phyloP scores from a whole-genome alignment of 2,113 vertebrate genomes.

The Neodon shergylaensis region DNA sequence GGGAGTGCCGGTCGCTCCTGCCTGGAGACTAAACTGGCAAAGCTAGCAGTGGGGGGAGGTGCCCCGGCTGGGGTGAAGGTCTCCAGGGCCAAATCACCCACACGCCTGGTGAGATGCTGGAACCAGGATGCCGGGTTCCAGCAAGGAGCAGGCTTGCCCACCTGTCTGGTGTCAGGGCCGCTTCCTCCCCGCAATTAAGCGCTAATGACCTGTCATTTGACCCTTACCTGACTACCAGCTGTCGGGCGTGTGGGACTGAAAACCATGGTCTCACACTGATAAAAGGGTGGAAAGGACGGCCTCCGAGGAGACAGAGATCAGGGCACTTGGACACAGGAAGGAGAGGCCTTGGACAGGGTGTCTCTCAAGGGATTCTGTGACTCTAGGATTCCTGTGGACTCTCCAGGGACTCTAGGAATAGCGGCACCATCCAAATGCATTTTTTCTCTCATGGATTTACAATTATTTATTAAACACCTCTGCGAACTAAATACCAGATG shows the following conservation, averaged over 20 bases:
- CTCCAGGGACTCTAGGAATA: not conserved
- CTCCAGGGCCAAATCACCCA: conserved; percentile 75
- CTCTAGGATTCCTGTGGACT: not conserved
- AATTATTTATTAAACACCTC: conserved; percentile 36
- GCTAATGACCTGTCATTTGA: conserved; percentile 79
- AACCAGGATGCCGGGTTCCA: conserved; percentile 41
- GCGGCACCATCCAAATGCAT: not conserved
- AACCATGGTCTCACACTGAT: conserved; percentile 35
- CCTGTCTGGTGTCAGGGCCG: conserved; percentile 76
- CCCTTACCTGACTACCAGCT: conserved; percentile 71
- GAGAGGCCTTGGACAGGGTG: not conserved
- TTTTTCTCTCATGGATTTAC: not conserved
- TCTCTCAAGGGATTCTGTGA: not conserved
- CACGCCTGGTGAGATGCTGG: conserved; percentile 57
- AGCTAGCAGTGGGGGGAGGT: conserved; percentile 59
- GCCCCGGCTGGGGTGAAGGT: conserved; percentile 59
- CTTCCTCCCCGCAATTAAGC: conserved; percentile 78
- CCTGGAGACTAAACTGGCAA: conserved; percentile 70
- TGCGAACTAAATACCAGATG: conserved; percentile 17
- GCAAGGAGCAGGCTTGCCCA: conserved; percentile 73
- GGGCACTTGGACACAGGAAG: not conserved
- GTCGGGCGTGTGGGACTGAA: conserved; percentile 37
- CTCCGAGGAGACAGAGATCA: conserved; percentile 19
- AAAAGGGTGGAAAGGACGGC: not conserved
- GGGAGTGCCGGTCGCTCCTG: conserved; percentile 60